Evolutionary conservation across 1,140 invertebrate species (phyloP), one percentile per base, ranked within the genome.

Genomic region (Drosophila sp.): DNA sequence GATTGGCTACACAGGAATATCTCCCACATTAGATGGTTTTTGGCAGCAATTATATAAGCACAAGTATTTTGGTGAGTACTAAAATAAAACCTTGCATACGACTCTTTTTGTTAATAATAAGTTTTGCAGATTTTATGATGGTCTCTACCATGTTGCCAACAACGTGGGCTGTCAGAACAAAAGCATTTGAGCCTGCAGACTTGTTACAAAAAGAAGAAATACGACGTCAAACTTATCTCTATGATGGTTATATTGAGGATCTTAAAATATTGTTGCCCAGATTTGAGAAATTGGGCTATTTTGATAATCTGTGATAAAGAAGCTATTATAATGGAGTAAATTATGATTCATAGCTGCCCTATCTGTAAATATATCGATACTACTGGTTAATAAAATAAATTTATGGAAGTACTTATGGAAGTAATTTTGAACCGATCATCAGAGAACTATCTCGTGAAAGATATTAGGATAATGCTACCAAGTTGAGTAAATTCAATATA

Each of bases 61-160:
- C 3, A 85, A 71, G 27, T 56, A 62, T n/a, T 79, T 32, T 55
- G 70, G 82, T 86, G 57, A 75, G 70, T 38, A 11, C 8, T 17
- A 17, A 17, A 17, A 17, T 17, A 17, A 17, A 17, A 17, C 17
- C 17, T 17, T 17, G 17, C 17, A 17, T 17, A 17, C 17, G 17
- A 17, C 17, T 17, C 17, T 0, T 17, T 17, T 17, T 17, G 17
- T 17, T 17, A 17, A 17, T 17, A 17, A 54, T 5, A 3, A 27
- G 17, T 4, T 1, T 29, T 8, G 3, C 4, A 78, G 76, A 78
- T 1, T 63, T 47, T 4, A 67, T 78, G 11, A 17, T 77, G 0
- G 10, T 77, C 7, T 67, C 41, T 30, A 77, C 74, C 0, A 67
- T 78, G 5, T 11, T 78, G 17, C 74, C 76, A 11, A 23, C 72